phyloP scores from a whole-genome alignment of 2,888 invertebrate genomes.

The Eudemis profundana region DNA sequence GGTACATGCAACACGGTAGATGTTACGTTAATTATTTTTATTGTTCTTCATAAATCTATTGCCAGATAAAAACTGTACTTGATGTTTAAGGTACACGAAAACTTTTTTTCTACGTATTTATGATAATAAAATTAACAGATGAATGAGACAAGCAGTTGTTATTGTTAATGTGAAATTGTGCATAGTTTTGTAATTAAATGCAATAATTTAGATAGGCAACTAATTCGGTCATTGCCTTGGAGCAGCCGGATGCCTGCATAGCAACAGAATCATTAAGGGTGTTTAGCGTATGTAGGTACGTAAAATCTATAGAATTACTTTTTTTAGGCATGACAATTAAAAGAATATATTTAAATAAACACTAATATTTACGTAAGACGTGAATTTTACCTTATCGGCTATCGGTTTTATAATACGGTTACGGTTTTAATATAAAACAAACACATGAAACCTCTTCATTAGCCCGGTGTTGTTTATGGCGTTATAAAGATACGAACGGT shows the following conservation, averaged over 20 bases:
- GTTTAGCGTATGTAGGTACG: background rate
- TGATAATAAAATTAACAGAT: constrained; percentile 25
- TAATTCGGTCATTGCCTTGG: constrained; percentile 28
- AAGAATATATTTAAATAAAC: no score
- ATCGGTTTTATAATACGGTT: constrained; percentile 24
- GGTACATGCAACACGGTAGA: constrained; percentile 49
- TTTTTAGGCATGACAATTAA: no score
- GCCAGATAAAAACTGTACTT: constrained; percentile 51
- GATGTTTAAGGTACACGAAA: constrained; percentile 34
- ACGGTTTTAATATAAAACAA: constrained; percentile 8
- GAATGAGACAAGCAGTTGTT: constrained; percentile 28
- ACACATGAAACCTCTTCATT: constrained; percentile 29
- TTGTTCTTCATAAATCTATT: constrained; percentile 50
- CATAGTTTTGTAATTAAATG: constrained; percentile 39
- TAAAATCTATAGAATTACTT: no score
- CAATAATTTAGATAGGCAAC: constrained; percentile 19
- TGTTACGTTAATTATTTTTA: constrained; percentile 54
- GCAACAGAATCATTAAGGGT: background rate
- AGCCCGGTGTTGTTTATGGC: constrained; percentile 20
- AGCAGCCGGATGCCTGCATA: background rate
- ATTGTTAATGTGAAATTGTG: constrained; percentile 32
- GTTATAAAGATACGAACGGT: constrained; percentile 35
- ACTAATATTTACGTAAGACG: no score
- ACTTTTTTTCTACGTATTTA: constrained; percentile 14
- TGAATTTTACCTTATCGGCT: no score